Evolutionary conservation across 2,888 invertebrate genomes (phyloP).

Genomic region (Slavum lentiscoides): DNA sequence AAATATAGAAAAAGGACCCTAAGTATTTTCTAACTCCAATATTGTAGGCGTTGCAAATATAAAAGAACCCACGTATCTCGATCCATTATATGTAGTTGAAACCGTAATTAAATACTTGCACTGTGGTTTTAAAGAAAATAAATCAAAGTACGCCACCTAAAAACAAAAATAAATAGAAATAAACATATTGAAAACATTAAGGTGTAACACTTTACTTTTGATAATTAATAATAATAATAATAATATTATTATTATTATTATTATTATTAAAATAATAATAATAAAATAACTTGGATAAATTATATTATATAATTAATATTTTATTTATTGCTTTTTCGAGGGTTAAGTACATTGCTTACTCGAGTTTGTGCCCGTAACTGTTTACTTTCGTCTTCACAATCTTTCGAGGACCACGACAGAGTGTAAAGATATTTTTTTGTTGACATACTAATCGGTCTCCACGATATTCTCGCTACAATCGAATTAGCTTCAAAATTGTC

Average conservation of each 20-base stretch:
- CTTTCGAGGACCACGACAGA: constrained; percentile 12
- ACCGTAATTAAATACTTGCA: constrained; percentile 30
- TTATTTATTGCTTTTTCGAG: not conserved
- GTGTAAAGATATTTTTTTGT: constrained; percentile 20
- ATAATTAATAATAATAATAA: too few species aligned
- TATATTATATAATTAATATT: not conserved
- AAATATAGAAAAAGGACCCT: not conserved
- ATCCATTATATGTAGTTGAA: constrained; percentile 27
- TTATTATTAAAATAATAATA: too few species aligned
- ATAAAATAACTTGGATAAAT: too few species aligned
- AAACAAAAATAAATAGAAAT: constrained; percentile 6
- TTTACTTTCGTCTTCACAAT: constrained; percentile 18
- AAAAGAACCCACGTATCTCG: constrained; percentile 32
- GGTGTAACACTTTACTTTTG: too few species aligned
- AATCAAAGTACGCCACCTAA: constrained; percentile 38
- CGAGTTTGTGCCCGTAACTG: not conserved
- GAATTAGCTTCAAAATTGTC: not conserved
- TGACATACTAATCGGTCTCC: constrained; percentile 17
- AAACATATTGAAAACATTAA: not conserved
- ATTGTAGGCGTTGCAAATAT: not conserved
- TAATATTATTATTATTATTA: too few species aligned
- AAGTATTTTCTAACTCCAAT: not conserved
- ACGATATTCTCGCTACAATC: constrained; percentile 23
- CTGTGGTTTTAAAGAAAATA: constrained; percentile 25
- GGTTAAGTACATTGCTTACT: constrained; percentile 1